Evolutionary conservation across 2,113 vertebrate genomes (phyloP), one percentile per base, ranked within the genome.

Genomic region (Notothenia rossii): DNA sequence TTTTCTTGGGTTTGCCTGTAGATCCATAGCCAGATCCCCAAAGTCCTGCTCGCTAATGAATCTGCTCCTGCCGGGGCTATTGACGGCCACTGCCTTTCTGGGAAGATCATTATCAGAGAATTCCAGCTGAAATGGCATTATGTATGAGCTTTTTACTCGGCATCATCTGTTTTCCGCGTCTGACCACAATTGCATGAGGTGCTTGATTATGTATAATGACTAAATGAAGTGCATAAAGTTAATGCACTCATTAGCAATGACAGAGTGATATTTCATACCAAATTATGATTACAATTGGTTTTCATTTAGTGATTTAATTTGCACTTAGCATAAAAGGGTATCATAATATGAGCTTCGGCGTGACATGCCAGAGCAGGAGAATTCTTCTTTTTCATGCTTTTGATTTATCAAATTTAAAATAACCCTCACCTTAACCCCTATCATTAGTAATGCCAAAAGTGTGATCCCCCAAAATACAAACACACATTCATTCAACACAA

Each of bases 31-130:
- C 79, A 84, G 81, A 84, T 92, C 89, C 85, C 90, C 61, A 58
- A 86, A 86, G 91, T 90, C 88, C 74, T 77, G 78, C 83, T 86
- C 49, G 45, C 75, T 90, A 94, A 92, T 94, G 90, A 93, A 92
- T 85, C 83, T 78, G 64, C 73, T 88, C 87, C 75, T 91, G 79
- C 83, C 81, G 84, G 81, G 76, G 77, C 82, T 84, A 91, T 91
- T 89, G 89, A 92, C 85, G 86, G 83, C 85, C 79, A 59, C 84
- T 71, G 81, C 79, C 87, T 90, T 72, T 84, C 86, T 84, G 86
- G 36, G 69, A 81, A 85, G 81, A 86, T 90, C 90, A 88, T 91
- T 91, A 93, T 81, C 72, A 87, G 79, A 88, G 73, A 88, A 91
- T 92, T 90, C 87, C 87, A 81, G 84, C 85, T 83, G 83, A 85